Percentiles rank a stretch among this genome's conserved stretches.
Evolutionary conservation across 2,113 vertebrate species (phyloP).

Genomic region (Datnioides undecimradiatus): DNA sequence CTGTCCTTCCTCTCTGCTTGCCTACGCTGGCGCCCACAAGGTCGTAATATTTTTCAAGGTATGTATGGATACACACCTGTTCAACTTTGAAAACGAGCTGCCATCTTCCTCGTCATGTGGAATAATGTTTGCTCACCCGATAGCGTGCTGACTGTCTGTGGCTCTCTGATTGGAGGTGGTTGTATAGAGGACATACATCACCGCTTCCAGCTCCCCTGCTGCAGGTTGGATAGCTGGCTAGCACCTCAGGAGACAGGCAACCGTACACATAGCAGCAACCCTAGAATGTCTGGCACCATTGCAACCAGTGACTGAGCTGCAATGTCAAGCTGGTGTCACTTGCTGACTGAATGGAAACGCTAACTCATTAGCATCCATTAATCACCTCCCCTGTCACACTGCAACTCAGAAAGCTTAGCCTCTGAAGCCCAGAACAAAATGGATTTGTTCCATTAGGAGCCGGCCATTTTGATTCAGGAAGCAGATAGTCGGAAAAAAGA

Average conservation of each 20-base stretch:
- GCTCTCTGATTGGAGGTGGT: conserved; percentile 7
- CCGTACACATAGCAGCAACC: neutral
- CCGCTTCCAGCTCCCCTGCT: conserved; percentile 1
- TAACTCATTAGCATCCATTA: conserved; percentile 54
- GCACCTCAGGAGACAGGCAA: conserved; percentile 11
- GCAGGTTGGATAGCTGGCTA: neutral
- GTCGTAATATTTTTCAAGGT: conserved; percentile 87
- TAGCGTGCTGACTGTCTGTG: conserved; percentile 7
- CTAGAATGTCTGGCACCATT: conserved; percentile 17
- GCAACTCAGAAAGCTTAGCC: neutral
- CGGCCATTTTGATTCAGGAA: conserved; percentile 17
- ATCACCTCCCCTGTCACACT: conserved; percentile 2
- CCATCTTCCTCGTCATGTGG: conserved; percentile 38
- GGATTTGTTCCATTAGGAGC: conserved; percentile 13
- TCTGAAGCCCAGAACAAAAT: conserved; percentile 35
- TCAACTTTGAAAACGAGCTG: conserved; percentile 30
- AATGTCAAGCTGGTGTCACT: conserved; percentile 34
- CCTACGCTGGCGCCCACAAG: conserved; percentile 76
- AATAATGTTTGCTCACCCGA: conserved; percentile 16
- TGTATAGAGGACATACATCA: neutral
- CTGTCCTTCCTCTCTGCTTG: conserved; percentile 80
- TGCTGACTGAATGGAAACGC: conserved; percentile 44
- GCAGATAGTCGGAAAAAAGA: neutral
- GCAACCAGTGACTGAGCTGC: conserved; percentile 49
- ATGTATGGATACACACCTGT: conserved; percentile 75